phyloP scores from a whole-genome alignment of 1,140 invertebrate genomes.

The Eufriesea mexicana region DNA sequence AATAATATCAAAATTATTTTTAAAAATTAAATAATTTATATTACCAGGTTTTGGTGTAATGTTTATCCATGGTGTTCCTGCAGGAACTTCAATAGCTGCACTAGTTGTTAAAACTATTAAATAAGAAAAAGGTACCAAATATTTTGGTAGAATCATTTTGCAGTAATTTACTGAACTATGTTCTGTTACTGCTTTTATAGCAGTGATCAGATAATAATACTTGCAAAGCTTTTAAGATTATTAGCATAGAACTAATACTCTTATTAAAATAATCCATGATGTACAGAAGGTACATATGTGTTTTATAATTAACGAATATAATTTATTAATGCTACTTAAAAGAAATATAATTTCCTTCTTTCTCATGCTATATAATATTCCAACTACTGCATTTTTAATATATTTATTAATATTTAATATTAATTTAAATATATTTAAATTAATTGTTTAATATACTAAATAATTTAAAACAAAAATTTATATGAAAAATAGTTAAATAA shows the following conservation, averaged over 20 bases:
- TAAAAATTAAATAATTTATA: constrained; percentile 45
- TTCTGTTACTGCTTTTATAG: constrained; percentile 66
- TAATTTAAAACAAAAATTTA: background rate
- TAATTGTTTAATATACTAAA: background rate
- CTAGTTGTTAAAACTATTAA: constrained; percentile 52
- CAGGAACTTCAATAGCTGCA: constrained; percentile 57
- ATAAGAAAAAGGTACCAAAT: constrained; percentile 48
- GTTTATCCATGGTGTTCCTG: constrained; percentile 60
- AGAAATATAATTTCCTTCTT: constrained; percentile 58
- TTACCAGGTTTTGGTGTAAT: constrained; percentile 69
- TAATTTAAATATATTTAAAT: constrained; percentile 1
- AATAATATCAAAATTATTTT: constrained; percentile 31
- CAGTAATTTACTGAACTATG: constrained; percentile 36
- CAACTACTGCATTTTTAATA: background rate
- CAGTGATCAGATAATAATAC: constrained; percentile 60
- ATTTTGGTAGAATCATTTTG: constrained; percentile 67
- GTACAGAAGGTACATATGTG: constrained; percentile 68
- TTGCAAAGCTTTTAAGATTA: constrained; percentile 66
- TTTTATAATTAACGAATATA: constrained; percentile 67
- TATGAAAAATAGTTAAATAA: background rate
- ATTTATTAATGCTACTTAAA: constrained; percentile 42
- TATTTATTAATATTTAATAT: too few relatives aligned
- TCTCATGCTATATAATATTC: background rate
- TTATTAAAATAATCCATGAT: constrained; percentile 76
- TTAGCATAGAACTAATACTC: constrained; percentile 34